These are phyloP conservation scores for Cephus pulcher DNA, from an alignment of 2,888 invertebrate species.

Conservation along the genomic window DNA sequence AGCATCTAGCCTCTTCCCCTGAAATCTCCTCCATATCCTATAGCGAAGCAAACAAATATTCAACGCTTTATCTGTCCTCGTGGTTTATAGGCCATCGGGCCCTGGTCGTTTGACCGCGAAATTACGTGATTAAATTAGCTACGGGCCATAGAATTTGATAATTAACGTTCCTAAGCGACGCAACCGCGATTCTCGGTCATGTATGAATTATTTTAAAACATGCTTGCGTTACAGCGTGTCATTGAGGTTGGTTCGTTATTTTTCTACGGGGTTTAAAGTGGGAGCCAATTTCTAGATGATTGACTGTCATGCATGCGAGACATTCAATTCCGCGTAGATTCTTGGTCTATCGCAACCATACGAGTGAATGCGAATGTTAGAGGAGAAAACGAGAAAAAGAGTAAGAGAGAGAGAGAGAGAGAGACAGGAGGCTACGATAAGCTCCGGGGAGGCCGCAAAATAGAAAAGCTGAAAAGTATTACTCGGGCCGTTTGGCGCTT, in stretches of 20 bases:
- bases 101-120: conserved; percentile 35
- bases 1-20: too few relatives aligned
- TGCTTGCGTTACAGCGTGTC: not conserved
- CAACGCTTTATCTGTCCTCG: conserved; percentile 26
- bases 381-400: too few relatives aligned
- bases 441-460: conserved; percentile 20
- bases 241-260: not conserved
- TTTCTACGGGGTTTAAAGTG: not conserved
- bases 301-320: not conserved
- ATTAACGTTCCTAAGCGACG: conserved; percentile 26
- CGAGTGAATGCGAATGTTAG: not conserved
- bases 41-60: conserved; percentile 28
- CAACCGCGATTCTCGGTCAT: not conserved
- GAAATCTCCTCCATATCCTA: too few relatives aligned
- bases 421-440: not conserved
- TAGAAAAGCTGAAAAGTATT: conserved; percentile 28
- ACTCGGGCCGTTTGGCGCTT: conserved; percentile 22
- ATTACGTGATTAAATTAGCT: conserved; percentile 40
- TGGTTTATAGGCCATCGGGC: conserved; percentile 28
- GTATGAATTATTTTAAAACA: conserved; percentile 17
- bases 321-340: not conserved
- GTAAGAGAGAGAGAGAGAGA: not conserved
- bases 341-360: not conserved
- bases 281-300: too few relatives aligned
- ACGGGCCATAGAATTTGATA: conserved; percentile 33